phyloP scores from a whole-genome alignment of 2,888 invertebrate genomes.

The Dryobota labecula region DNA sequence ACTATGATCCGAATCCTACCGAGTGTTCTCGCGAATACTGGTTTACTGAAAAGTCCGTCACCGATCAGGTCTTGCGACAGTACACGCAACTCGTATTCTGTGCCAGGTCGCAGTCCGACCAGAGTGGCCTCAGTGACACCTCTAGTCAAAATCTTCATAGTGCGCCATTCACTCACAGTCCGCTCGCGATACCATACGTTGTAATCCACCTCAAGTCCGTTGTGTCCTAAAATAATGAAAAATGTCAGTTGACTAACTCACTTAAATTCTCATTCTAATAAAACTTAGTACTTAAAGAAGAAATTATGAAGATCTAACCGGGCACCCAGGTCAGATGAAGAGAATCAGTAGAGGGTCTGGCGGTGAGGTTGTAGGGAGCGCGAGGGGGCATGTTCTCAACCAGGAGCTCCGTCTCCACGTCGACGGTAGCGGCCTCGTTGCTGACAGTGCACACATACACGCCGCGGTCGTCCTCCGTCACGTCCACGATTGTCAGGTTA shows the following conservation, averaged over 20 bases:
- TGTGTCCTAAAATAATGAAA: conserved; percentile 89
- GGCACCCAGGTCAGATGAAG: conserved; percentile 96
- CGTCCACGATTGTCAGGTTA: conserved; percentile 95
- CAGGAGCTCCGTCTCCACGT: conserved; percentile 94
- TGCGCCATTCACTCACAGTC: conserved; percentile 95
- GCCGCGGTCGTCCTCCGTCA: conserved; percentile 96
- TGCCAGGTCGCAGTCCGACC: conserved; percentile 93
- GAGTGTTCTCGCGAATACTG: conserved; percentile 94
- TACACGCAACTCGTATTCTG: conserved; percentile 97
- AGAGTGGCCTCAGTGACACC: conserved; percentile 95
- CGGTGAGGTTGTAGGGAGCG: conserved; percentile 96
- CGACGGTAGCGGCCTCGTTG: conserved; percentile 97
- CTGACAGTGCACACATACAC: conserved; percentile 95
- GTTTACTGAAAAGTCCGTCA: conserved; percentile 97
- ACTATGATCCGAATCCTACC: conserved; percentile 64
- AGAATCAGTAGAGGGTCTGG: conserved; percentile 92
- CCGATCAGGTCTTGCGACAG: conserved; percentile 96
- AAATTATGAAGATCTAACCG: conserved; percentile 75
- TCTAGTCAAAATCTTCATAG: conserved; percentile 93
- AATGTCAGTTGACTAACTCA: not conserved
- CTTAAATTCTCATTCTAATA: too few species aligned
- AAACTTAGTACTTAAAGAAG: not conserved
- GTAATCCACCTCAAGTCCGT: conserved; percentile 94
- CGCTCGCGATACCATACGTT: conserved; percentile 96
- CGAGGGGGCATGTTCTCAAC: conserved; percentile 97